phyloP scores from a whole-genome alignment of 1,140 invertebrate species.

The Conopomorpha cramerella region DNA sequence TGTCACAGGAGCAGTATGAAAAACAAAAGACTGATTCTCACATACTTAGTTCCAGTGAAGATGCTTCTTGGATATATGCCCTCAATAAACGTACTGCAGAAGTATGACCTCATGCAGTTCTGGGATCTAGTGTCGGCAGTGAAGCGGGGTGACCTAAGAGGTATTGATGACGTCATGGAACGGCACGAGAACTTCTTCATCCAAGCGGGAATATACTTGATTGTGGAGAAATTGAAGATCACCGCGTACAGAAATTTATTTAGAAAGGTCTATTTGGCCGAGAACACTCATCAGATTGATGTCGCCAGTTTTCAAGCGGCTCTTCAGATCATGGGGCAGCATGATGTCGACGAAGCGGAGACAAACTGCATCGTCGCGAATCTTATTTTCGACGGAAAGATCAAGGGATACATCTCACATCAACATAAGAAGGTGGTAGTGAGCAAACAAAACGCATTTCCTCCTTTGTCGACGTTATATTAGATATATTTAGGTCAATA shows the following conservation, averaged over 20 bases:
- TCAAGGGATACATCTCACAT: conserved; percentile 93
- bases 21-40: conserved; percentile 89
- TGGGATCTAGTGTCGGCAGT: conserved; percentile 83
- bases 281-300: conserved; percentile 85
- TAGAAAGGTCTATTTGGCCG: conserved; percentile 85
- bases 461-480: conserved; percentile 63
- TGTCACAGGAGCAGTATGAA: conserved; percentile 75
- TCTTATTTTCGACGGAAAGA: conserved; percentile 89
- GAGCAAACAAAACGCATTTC: conserved; percentile 93
- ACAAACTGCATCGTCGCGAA: conserved; percentile 92
- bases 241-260: conserved; percentile 93
- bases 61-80: conserved; percentile 91
- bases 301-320: conserved; percentile 76
- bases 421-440: conserved; percentile 93
- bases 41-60: conserved; percentile 92
- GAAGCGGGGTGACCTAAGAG: conserved; percentile 79
- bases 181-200: conserved; percentile 88
- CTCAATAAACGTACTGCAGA: conserved; percentile 71
- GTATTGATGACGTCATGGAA: conserved; percentile 79
- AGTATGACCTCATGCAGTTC: conserved; percentile 87
- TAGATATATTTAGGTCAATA: conserved; percentile 10
- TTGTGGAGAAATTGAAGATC: conserved; percentile 90
- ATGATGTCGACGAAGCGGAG: conserved; percentile 85
- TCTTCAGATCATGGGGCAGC: conserved; percentile 73
- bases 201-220: conserved; percentile 88